Base-by-base conservation (phyloP, 2,797 vertebrate genomes). In the Aplochiton taeniatus region DNA sequence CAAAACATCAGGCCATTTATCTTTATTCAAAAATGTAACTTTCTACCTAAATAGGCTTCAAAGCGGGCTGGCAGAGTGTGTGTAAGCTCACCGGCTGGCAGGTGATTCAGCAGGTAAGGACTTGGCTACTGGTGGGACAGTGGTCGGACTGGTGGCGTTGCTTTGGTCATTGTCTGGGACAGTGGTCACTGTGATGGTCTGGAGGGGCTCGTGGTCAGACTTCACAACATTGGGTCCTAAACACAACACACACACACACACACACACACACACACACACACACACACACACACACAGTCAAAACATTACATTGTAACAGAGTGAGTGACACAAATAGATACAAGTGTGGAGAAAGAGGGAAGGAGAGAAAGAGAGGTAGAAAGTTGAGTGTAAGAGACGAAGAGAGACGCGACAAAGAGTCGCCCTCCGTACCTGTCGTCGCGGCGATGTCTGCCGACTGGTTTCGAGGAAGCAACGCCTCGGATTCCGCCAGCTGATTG, bases 391-490 rank as follows among this genome's bases (percentile, higher is more conserved):
- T 45, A 69, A 47, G 42, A n/a, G 31, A 31, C 6, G 31, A 31
- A 50, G 41, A 63, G 49, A 12, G 16, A 63, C 17, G 14, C 12
- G 52, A 47, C 52, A n/a, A 11, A 65, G 63, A 4, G 18, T 31
- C 4, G 51, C 2, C 9, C 8, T 16, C 18, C 9, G 88, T 60
- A 94, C 93, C 87, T 64, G 54, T 84, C 0, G 73, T 58, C 65
- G 81, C 70, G 14, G 73, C 66, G 58, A 87, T 70, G 74, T 92
- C 87, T 62, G 90, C 48, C 59, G 90, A 76, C 0, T 91, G 91
- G 43, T 83, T 88, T 54, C 90, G 91, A 79, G 93, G 93, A 80
- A 93, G 83, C 72, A 93, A 83, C 71, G 93, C 84, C 63, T 92
- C 92, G n/a, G 88, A 68, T 75, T 84, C 80, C 78, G 77, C 88